Evolutionary conservation across 2,888 invertebrate species (phyloP).

Genomic region (Leptinotarsa rubiginosa): DNA sequence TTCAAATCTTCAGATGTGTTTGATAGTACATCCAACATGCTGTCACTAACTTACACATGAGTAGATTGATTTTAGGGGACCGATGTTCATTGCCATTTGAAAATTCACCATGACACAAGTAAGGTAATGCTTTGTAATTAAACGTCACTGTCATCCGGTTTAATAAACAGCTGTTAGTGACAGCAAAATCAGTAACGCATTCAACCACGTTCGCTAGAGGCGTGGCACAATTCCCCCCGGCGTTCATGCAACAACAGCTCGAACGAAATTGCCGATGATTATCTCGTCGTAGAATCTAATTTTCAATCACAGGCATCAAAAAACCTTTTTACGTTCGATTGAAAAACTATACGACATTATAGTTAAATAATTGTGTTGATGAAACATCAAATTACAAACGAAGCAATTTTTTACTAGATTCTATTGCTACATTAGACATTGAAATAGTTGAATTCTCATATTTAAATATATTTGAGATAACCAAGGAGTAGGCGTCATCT

Average conservation of each 20-base stretch:
- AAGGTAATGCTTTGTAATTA: conserved; percentile 4
- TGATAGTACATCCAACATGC: neutral
- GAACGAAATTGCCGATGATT: neutral
- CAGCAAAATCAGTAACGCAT: neutral
- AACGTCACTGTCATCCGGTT: neutral
- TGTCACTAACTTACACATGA: neutral
- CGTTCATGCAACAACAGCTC: neutral
- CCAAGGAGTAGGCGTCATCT: too few relatives aligned
- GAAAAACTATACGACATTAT: too few relatives aligned
- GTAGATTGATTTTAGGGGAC: neutral
- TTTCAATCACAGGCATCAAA: too few relatives aligned
- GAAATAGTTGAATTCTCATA: too few relatives aligned
- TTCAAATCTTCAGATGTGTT: neutral
- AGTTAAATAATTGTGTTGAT: too few relatives aligned
- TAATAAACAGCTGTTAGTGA: conserved; percentile 11
- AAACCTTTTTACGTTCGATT: too few relatives aligned
- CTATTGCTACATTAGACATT: too few relatives aligned
- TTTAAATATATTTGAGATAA: too few relatives aligned
- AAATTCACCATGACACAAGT: neutral
- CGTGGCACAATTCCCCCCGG: neutral
- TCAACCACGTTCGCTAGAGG: neutral
- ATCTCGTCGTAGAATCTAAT: neutral
- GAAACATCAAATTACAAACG: too few relatives aligned
- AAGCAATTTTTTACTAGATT: too few relatives aligned
- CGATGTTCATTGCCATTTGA: neutral